Base-by-base conservation (phyloP, 2,797 vertebrate species). In the Miichthys miiuy region DNA sequence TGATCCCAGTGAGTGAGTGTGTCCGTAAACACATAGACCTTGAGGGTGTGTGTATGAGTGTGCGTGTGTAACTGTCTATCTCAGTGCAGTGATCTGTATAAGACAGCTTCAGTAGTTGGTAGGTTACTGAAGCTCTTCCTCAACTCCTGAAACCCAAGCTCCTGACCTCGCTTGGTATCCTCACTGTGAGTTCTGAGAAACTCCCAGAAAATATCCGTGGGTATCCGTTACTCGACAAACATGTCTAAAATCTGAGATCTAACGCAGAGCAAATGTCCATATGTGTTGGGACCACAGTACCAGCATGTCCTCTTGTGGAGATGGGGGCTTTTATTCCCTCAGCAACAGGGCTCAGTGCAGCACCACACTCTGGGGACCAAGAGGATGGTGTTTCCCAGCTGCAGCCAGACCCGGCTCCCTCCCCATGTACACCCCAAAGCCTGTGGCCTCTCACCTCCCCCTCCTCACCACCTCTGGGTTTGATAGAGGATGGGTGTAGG, bases 21-120 rank as follows among this genome's bases (percentile, higher is more conserved):
- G 87, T 91, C 79, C 13, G 67, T 91, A 84, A 91, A 92, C 87
- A 90, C 91, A 92, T 51, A 82, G 84, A 89, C 86, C 93, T 94
- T 17, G 54, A 80, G 91, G 90, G 89, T 81, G 90, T 88, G 85
- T 80, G 85, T 90, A 58, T 71, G 77, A 74, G 73, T 78, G 79
- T 84, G 72, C 83, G 72, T 73, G 72, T 72, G 63, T 62, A 64
- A 60, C 58, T 72, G 83, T 89, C 72, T 83, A 18, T 88, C 72
- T 86, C 69, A 69, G 85, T 75, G 85, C 92, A 91, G 85, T 90
- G 89, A 92, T 92, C 83, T 92, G 89, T 89, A 20, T 66, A 18
- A 80, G 83, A 90, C 82, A 82, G 81, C 87, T 90, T 83, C 70
- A 82, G 73, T 77, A 77, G 86, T 88, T 90, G 89, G 80, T 81